Evolutionary conservation across 2,888 invertebrate species (phyloP).

Genomic region (Ochropleura leucogaster): DNA sequence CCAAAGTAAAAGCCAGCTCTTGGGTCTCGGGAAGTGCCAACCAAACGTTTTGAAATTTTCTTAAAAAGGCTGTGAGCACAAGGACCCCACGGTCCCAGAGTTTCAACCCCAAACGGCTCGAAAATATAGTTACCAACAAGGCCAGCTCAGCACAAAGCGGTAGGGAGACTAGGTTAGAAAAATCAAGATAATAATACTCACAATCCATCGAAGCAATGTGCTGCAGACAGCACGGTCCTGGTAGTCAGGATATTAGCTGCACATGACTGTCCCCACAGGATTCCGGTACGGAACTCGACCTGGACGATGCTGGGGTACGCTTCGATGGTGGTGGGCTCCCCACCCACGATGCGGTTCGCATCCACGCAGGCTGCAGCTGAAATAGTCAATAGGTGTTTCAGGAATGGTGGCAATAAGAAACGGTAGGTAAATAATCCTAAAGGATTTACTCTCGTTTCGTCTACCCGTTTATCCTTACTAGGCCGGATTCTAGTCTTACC

Average conservation of each 20-base stretch:
- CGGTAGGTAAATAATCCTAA: not conserved
- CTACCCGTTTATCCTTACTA: not conserved
- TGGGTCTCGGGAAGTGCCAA: too few relatives aligned
- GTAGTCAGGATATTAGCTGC: slow-evolving; percentile 67
- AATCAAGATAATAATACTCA: slow-evolving; percentile 52
- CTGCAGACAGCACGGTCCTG: slow-evolving; percentile 64
- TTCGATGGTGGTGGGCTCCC: slow-evolving; percentile 68
- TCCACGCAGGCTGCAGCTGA: slow-evolving; percentile 44
- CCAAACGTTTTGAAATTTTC: too few relatives aligned
- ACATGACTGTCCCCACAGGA: slow-evolving; percentile 68
- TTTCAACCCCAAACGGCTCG: too few relatives aligned
- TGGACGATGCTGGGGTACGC: slow-evolving; percentile 73
- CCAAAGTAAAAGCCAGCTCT: too few relatives aligned
- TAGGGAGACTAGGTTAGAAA: too few relatives aligned
- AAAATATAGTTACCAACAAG: too few relatives aligned
- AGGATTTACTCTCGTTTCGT: not conserved
- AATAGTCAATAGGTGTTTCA: slow-evolving; percentile 12
- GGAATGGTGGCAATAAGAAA: not conserved
- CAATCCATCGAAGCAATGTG: slow-evolving; percentile 70
- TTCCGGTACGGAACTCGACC: slow-evolving; percentile 61
- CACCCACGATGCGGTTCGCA: slow-evolving; percentile 65
- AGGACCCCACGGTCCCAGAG: too few relatives aligned
- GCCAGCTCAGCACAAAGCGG: too few relatives aligned
- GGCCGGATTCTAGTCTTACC: not conserved
- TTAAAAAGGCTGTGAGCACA: too few relatives aligned